A percentile compares a stretch with the other conserved stretches of the same genome.
These are phyloP conservation scores for Setipinna tenuifilis DNA, from an alignment of 2,797 vertebrate species.

Conservation along the genomic window DNA sequence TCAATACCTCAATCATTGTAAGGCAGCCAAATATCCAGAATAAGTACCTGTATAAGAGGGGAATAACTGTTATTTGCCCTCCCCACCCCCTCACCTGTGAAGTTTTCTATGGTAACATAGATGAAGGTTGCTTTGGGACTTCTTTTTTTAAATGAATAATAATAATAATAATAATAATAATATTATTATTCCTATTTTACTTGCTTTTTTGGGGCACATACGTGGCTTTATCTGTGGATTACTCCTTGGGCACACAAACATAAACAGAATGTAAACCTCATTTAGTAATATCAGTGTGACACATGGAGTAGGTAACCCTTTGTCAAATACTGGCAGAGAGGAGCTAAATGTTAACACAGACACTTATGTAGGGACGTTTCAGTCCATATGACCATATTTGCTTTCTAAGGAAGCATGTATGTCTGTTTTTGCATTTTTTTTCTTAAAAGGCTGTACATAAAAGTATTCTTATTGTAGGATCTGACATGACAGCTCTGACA, in stretches of 20 bases:
- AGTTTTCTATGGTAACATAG: conserved; percentile 19
- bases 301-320: not conserved
- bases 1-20: conserved; percentile 65
- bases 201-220: not conserved
- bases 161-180: too few relatives aligned
- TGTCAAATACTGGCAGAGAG: not conserved
- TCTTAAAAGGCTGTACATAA: conserved; percentile 28
- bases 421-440: conserved; percentile 28
- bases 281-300: not conserved
- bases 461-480: conserved; percentile 6
- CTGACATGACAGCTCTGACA: too few relatives aligned
- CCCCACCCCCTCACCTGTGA: conserved; percentile 13
- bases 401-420: conserved; percentile 76
- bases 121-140: conserved; percentile 49
- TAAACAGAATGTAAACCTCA: not conserved
- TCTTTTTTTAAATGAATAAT: conserved; percentile 1
- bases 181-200: not conserved
- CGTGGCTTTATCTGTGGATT: not conserved
- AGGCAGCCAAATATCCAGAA: conserved; percentile 51
- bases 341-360: not conserved
- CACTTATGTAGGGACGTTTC: conserved; percentile 40
- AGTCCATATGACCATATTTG: conserved; percentile 60
- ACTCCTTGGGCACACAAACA: not conserved
- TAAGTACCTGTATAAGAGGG: not conserved
- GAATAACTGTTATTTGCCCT: not conserved